Conservation (phyloP, 2,113 vertebrate genomes). For the Prionailurus viverrinus region DNA sequence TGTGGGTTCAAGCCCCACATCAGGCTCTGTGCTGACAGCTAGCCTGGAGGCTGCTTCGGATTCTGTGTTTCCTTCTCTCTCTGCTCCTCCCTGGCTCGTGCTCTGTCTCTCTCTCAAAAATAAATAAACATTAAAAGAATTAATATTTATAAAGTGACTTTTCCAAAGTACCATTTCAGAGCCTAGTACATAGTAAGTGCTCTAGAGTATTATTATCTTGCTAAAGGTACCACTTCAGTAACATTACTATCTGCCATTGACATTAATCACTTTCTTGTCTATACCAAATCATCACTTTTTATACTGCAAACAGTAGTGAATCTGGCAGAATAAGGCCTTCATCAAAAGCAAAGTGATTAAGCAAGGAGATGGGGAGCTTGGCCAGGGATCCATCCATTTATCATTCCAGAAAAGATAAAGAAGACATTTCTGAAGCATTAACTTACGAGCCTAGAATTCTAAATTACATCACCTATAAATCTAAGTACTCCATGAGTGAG, state of each 20-base stretch:
- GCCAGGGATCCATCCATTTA: constrained; percentile 53
- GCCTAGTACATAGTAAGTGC: neutral
- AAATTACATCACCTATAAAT: constrained; percentile 76
- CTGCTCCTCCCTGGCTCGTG: no score
- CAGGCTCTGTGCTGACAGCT: no score
- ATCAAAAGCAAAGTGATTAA: constrained; percentile 26
- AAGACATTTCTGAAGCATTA: constrained; percentile 70
- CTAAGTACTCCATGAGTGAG: constrained; percentile 22
- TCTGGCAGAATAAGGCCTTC: constrained; percentile 64
- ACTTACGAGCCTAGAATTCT: constrained; percentile 66
- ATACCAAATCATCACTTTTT: constrained; percentile 36
- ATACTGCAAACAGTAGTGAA: constrained; percentile 50
- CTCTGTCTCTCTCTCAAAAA: no score
- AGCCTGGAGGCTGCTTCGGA: no score
- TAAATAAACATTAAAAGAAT: no score
- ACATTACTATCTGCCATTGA: constrained; percentile 18
- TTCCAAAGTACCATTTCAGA: constrained; percentile 1
- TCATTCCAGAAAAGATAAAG: constrained; percentile 68
- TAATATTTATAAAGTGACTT: neutral
- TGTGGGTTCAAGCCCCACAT: no score
- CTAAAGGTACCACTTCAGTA: constrained; percentile 44
- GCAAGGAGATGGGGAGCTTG: neutral
- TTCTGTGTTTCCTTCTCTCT: no score
- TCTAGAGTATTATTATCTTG: constrained; percentile 26
- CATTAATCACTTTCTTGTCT: constrained; percentile 58